Percentiles rank a stretch among this genome's conserved stretches.
These are phyloP conservation scores for Notamacropus eugenii DNA, from an alignment of 2,797 vertebrate species.

Conservation along the genomic window DNA sequence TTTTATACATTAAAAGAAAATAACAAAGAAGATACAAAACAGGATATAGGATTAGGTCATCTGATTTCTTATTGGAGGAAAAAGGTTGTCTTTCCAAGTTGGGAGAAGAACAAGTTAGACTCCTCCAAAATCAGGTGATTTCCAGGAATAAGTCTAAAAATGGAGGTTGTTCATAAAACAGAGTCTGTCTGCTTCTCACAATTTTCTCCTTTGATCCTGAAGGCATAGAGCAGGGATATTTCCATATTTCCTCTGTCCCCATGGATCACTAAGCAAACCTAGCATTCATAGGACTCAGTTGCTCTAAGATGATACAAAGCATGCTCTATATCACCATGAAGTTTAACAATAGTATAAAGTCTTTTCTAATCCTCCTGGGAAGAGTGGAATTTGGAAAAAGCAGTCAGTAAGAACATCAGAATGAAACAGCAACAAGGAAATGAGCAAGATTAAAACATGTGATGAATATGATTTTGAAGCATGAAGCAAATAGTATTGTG, in stretches of 20 bases:
- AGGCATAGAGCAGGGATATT: accelerated
- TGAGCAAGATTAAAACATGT: neutral
- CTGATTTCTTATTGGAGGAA: neutral
- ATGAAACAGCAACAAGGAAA: neutral
- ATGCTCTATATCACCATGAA: neutral
- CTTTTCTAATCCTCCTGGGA: neutral
- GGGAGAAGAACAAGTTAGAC: neutral
- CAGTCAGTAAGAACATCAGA: neutral
- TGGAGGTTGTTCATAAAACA: neutral
- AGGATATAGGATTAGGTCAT: neutral
- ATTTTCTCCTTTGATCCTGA: neutral
- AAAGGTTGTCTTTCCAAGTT: neutral
- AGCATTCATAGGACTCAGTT: neutral
- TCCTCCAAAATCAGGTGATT: neutral
- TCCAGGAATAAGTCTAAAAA: neutral
- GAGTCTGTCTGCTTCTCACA: neutral
- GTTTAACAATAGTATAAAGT: neutral
- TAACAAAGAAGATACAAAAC: neutral
- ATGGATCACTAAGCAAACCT: neutral
- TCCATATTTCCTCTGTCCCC: too few species aligned
- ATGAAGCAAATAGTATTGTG: neutral
- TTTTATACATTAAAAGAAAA: neutral
- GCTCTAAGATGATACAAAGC: neutral
- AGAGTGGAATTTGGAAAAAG: neutral
- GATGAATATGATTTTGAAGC: neutral